Evolutionary conservation across 2,888 invertebrate species (phyloP).

Genomic region (Habroteleia sp.): DNA sequence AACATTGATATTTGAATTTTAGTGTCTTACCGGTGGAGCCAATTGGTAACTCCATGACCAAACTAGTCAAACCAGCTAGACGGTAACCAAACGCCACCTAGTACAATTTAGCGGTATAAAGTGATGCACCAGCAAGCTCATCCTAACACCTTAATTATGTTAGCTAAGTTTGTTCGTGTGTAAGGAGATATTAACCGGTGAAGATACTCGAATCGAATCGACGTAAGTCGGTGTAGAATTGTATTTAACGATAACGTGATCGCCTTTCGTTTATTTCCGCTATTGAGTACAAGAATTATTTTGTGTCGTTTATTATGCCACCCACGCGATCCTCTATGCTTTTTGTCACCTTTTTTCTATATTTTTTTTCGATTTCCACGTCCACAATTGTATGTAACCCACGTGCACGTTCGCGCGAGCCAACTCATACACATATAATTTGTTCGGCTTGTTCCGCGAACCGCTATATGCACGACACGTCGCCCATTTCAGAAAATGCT

Average conservation of each 20-base stretch:
- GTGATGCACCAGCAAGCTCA: constrained; percentile 15
- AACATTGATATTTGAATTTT: too few species aligned
- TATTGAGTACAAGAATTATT: constrained; percentile 1
- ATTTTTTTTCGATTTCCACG: constrained; percentile 19
- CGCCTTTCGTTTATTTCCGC: constrained; percentile 11
- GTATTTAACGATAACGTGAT: constrained; percentile 28
- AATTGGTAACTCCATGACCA: not conserved
- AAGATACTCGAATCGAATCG: constrained; percentile 21
- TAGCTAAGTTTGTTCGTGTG: constrained; percentile 31
- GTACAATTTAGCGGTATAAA: constrained; percentile 1
- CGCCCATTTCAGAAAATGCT: constrained; percentile 53
- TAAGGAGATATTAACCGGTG: constrained; percentile 28
- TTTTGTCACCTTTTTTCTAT: not conserved
- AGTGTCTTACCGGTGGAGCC: not conserved
- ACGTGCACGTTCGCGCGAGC: constrained; percentile 44
- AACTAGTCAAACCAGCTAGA: not conserved
- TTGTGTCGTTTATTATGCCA: constrained; percentile 1
- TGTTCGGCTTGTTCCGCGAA: constrained; percentile 37
- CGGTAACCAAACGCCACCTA: constrained; percentile 8
- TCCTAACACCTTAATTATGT: constrained; percentile 40
- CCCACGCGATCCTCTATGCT: not conserved
- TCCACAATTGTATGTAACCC: constrained; percentile 44
- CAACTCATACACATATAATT: constrained; percentile 48
- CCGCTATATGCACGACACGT: constrained; percentile 54
- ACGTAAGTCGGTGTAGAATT: constrained; percentile 25